phyloP scores from a whole-genome alignment of 1,140 invertebrate species.

The Caenorhabditis inopinata region DNA sequence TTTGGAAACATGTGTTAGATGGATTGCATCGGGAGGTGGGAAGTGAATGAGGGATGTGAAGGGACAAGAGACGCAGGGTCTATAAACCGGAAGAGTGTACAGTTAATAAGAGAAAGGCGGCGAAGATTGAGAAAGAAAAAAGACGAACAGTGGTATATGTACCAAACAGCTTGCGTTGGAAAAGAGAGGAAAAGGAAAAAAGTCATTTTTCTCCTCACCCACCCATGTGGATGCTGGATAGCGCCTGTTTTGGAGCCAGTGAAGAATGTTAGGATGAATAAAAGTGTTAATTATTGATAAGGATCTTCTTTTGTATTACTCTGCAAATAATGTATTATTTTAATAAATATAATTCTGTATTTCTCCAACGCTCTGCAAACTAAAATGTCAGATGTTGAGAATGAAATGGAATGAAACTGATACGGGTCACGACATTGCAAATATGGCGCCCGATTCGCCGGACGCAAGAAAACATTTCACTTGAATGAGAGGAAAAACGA shows the following conservation, averaged over 20 bases:
- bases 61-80: background rate
- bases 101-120: background rate
- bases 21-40: conserved; percentile 6
- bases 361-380: too few species aligned
- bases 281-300: too few species aligned
- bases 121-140: background rate
- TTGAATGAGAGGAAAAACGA: background rate
- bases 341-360: too few species aligned
- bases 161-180: conserved; percentile 25
- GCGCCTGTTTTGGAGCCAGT: conserved; percentile 19
- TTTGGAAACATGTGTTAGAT: conserved; percentile 31
- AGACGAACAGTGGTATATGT: background rate
- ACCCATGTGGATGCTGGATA: background rate
- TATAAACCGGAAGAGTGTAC: conserved; percentile 8
- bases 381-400: background rate
- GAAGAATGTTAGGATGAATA: too few species aligned
- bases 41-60: background rate
- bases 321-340: too few species aligned
- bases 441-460: conserved; percentile 5
- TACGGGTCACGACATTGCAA: conserved; percentile 17
- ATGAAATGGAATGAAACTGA: background rate
- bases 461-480: background rate
- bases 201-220: background rate
- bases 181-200: background rate
- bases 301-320: too few species aligned